These are phyloP conservation scores for Leptocoma aspasia DNA, from an alignment of 2,113 vertebrate genomes.

Conservation along the genomic window DNA sequence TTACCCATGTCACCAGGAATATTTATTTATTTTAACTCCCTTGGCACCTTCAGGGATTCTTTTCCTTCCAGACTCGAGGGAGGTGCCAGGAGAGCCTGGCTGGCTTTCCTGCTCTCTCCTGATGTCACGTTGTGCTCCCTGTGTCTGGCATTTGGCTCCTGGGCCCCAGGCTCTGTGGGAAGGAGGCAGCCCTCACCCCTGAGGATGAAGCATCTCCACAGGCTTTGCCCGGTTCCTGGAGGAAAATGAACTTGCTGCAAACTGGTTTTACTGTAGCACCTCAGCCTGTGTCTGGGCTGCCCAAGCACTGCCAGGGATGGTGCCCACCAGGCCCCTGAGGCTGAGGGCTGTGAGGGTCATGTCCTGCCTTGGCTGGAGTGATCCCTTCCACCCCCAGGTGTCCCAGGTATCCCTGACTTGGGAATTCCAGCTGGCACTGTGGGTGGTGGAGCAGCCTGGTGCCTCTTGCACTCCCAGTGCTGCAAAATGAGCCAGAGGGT, in stretches of 20 bases:
- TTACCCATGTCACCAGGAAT: not conserved
- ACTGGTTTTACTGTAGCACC: not conserved
- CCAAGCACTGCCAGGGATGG: not conserved
- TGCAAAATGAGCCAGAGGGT: rapidly evolving
- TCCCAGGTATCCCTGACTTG: not conserved
- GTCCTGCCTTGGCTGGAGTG: not conserved
- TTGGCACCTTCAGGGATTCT: not conserved
- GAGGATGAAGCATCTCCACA: rapidly evolving
- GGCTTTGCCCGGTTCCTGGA: not conserved
- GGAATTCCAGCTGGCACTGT: not conserved
- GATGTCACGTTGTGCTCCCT: not conserved
- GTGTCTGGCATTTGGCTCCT: not conserved
- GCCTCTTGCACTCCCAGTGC: not conserved
- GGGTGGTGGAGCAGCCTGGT: not conserved
- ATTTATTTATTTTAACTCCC: not conserved
- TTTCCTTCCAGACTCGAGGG: not conserved
- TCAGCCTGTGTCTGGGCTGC: not conserved
- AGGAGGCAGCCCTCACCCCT: not conserved
- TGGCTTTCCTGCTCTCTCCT: not conserved
- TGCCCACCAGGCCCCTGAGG: not conserved
- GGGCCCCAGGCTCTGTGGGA: not conserved
- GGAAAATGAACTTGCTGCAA: not conserved
- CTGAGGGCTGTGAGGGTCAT: not conserved
- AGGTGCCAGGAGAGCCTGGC: not conserved
- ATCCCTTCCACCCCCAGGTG: not conserved